These are phyloP conservation scores for Premnoplex brunnescens DNA, from an alignment of 2,797 vertebrate species.

Conservation along the genomic window DNA sequence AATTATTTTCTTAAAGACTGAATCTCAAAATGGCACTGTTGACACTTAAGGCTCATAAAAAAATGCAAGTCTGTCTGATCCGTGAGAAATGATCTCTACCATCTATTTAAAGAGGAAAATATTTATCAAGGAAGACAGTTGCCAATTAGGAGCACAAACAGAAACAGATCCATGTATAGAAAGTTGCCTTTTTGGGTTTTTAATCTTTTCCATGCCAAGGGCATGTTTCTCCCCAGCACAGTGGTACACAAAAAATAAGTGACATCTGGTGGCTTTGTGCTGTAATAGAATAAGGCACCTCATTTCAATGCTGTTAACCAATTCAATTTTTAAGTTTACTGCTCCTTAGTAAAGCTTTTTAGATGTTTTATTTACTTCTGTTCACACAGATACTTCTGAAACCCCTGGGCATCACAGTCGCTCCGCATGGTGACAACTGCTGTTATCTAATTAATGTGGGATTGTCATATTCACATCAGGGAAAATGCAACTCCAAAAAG, in stretches of 20 bases:
- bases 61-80: not conserved
- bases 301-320: not conserved
- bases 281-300: not conserved
- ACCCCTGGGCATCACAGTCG: not conserved
- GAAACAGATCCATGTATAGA: not conserved
- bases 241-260: not conserved
- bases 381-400: not conserved
- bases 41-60: slow-evolving; percentile 40
- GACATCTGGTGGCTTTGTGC: slow-evolving; percentile 14
- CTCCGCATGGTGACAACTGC: not conserved
- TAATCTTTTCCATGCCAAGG: not conserved
- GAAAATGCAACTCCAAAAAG: not conserved
- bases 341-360: not conserved
- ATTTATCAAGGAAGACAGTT: not conserved
- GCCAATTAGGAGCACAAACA: not conserved
- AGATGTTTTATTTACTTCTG: slow-evolving; percentile 20
- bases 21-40: not conserved
- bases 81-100: not conserved
- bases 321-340: not conserved
- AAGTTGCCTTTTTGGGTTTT: not conserved
- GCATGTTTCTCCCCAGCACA: not conserved
- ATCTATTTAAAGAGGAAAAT: not conserved
- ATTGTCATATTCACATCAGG: not conserved
- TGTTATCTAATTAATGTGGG: not conserved
- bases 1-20: slow-evolving; percentile 17